Evolutionary conservation across 37 sponge, comb jelly and placozoan species (phyloP).

Genomic region (Oscarella lobularis): DNA sequence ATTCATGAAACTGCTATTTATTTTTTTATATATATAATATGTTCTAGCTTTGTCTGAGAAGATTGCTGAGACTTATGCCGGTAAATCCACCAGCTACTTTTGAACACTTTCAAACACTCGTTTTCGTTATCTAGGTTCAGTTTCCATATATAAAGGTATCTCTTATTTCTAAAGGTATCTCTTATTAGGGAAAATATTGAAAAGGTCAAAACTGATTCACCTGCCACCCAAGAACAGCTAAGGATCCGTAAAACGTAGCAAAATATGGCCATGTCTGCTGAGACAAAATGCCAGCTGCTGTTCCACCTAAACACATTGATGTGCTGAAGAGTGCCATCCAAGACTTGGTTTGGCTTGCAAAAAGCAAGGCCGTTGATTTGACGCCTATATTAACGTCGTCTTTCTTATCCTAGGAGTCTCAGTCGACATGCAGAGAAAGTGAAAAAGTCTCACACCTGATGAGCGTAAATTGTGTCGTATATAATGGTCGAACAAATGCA

Average conservation of each 20-base stretch:
- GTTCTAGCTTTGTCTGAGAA: too few species aligned
- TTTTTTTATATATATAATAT: too few species aligned
- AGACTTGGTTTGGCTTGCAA: constrained; percentile 20
- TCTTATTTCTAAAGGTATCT: not conserved
- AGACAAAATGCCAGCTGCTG: constrained; percentile 10
- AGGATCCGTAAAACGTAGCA: constrained; percentile 4
- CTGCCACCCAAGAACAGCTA: constrained; percentile 20
- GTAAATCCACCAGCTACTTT: constrained; percentile 18
- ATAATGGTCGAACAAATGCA: constrained; percentile 41
- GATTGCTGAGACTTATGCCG: constrained; percentile 14
- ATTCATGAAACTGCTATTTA: too few species aligned
- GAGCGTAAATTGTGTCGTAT: constrained; percentile 62
- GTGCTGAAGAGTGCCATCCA: constrained; percentile 17
- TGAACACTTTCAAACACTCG: constrained; percentile 32
- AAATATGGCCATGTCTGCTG: constrained; percentile 24
- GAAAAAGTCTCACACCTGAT: too few species aligned
- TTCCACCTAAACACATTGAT: constrained; percentile 4
- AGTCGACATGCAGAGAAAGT: not conserved
- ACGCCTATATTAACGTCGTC: constrained; percentile 41
- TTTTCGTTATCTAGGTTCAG: constrained; percentile 27
- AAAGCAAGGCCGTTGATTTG: constrained; percentile 41
- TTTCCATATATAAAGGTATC: constrained; percentile 17
- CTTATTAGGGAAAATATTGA: constrained; percentile 7
- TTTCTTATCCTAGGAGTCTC: constrained; percentile 24
- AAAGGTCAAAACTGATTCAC: constrained; percentile 5